Percentiles rank a stretch among this genome's conserved stretches.
These are phyloP conservation scores for Chunga burmeisteri DNA, from an alignment of 2,113 vertebrate genomes.

Conservation along the genomic window DNA sequence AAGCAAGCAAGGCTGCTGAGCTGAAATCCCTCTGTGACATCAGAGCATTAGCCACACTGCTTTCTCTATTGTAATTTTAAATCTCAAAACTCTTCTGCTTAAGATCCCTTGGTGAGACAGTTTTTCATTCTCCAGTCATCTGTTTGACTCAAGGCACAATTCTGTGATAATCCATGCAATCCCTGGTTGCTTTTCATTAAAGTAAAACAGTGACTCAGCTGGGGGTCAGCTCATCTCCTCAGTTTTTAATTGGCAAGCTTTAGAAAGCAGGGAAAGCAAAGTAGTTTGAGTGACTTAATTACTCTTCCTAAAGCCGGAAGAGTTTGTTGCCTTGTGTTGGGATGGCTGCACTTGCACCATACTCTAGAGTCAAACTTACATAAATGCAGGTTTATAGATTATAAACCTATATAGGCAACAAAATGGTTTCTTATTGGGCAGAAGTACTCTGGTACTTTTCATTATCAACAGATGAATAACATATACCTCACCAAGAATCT, in stretches of 20 bases:
- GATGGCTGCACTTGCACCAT: neutral
- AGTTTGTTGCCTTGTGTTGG: neutral
- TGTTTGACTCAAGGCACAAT: neutral
- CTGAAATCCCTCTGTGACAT: neutral
- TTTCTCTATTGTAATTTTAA: neutral
- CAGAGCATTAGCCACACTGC: neutral
- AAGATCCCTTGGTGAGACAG: neutral
- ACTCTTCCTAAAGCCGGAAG: neutral
- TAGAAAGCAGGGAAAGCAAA: neutral
- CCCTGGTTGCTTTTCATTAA: neutral
- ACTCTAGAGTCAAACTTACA: neutral
- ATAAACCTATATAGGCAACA: neutral
- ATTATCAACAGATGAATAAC: neutral
- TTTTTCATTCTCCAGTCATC: neutral
- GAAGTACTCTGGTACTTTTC: neutral
- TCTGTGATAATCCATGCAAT: neutral
- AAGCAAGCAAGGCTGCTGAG: neutral
- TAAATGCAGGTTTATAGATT: neutral
- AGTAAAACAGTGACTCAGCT: neutral
- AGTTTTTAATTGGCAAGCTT: neutral
- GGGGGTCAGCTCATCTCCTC: neutral
- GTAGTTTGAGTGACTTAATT: neutral
- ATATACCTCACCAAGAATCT: neutral
- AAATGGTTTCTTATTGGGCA: neutral
- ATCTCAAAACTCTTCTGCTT: neutral